phyloP scores from a whole-genome alignment of 1,140 invertebrate species.

The Acromyrmex charruanus region DNA sequence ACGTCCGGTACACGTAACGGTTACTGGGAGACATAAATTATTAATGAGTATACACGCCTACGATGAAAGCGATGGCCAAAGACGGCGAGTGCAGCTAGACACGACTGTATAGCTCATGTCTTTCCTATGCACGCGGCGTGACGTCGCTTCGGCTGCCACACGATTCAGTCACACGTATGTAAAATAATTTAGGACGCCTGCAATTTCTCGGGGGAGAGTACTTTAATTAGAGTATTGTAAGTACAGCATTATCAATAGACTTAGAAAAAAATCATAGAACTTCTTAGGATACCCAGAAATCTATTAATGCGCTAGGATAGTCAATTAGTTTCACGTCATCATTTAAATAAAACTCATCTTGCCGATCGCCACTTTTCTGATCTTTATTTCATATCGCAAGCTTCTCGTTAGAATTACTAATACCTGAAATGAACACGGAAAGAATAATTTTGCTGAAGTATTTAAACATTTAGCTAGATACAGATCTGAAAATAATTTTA shows the following conservation, averaged over 20 bases:
- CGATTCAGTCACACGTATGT: constrained; percentile 9
- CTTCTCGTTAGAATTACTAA: neutral
- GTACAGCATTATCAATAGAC: neutral
- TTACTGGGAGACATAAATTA: constrained; percentile 74
- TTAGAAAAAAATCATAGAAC: neutral
- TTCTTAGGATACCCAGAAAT: neutral
- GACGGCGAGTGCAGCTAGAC: constrained; percentile 22
- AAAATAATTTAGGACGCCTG: constrained; percentile 36
- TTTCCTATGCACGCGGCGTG: constrained; percentile 29
- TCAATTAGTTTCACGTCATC: neutral
- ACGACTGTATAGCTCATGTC: constrained; percentile 24
- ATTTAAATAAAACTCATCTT: neutral
- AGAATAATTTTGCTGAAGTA: too few relatives aligned
- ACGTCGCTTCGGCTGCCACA: constrained; percentile 23
- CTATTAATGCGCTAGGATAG: neutral
- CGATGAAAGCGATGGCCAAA: constrained; percentile 62
- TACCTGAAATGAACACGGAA: too few relatives aligned
- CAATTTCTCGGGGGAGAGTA: neutral
- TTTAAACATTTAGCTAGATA: too few relatives aligned
- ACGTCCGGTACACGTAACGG: constrained; percentile 70
- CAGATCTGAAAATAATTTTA: too few relatives aligned
- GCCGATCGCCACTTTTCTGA: neutral
- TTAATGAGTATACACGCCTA: constrained; percentile 74
- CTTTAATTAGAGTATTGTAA: constrained; percentile 13
- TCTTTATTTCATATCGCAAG: neutral